Conservation (phyloP, 2,113 vertebrate genomes). For the Xiphorhynchus elegans region DNA sequence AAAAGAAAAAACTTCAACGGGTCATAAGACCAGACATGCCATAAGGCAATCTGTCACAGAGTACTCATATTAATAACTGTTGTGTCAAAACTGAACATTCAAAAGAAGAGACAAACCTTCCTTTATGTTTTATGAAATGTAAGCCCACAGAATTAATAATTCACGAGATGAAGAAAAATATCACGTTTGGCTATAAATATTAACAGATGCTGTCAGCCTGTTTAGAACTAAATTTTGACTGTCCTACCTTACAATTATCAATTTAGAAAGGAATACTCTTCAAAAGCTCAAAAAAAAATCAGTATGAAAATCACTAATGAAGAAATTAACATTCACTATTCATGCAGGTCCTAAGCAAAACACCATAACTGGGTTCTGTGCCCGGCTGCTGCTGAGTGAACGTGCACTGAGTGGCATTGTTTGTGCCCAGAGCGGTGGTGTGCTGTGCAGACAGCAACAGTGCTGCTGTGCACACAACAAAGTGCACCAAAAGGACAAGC, state of each 20-base stretch:
- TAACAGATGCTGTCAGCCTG: conserved; percentile 35
- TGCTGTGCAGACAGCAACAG: neutral
- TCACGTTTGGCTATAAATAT: conserved; percentile 65
- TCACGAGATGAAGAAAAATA: conserved; percentile 50
- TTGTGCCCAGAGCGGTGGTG: neutral
- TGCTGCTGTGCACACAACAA: neutral
- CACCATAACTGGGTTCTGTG: neutral
- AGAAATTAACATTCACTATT: conserved; percentile 14
- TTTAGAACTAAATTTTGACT: conserved; percentile 28
- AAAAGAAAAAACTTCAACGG: conserved; percentile 22
- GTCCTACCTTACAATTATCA: conserved; percentile 21
- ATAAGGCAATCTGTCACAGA: conserved; percentile 65
- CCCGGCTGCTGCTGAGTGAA: neutral
- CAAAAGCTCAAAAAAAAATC: neutral
- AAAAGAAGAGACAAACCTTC: conserved; percentile 67
- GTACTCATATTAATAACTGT: conserved; percentile 61
- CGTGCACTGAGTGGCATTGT: neutral
- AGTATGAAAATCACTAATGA: neutral
- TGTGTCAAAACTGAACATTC: conserved; percentile 63
- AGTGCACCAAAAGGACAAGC: neutral
- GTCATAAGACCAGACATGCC: conserved; percentile 49
- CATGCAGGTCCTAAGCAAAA: neutral
- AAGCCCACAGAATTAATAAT: conserved; percentile 62
- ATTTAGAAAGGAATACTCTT: conserved; percentile 3
- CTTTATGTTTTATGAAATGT: conserved; percentile 66